phyloP scores from a whole-genome alignment of 92 coral and sea anemone genomes.

The Palythoa caribaeorum region DNA sequence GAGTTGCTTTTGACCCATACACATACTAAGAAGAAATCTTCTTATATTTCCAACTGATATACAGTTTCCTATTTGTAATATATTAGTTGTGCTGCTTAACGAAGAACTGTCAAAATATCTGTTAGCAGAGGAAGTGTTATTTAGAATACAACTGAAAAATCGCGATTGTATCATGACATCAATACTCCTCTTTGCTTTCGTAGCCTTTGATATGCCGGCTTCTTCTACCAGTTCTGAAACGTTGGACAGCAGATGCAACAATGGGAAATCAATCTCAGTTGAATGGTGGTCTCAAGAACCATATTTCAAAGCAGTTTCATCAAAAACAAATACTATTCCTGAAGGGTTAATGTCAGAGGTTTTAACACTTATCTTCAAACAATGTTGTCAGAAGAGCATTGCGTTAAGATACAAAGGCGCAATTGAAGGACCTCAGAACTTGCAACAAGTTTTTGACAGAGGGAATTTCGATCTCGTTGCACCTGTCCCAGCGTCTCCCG shows the following conservation, averaged over 20 bases:
- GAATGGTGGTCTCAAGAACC: constrained; percentile 79
- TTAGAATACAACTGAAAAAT: not conserved
- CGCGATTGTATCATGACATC: not conserved
- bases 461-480: constrained; percentile 68
- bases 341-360: constrained; percentile 73
- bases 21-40: too few species aligned
- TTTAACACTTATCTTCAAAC: constrained; percentile 47
- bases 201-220: constrained; percentile 17
- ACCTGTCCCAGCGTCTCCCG: constrained; percentile 70
- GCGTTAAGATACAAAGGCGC: constrained; percentile 54
- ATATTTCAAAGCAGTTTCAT: constrained; percentile 57
- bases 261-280: constrained; percentile 57
- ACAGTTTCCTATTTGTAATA: too few species aligned
- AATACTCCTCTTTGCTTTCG: not conserved
- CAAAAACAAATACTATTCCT: constrained; percentile 4
- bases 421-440: constrained; percentile 66
- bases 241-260: constrained; percentile 55
- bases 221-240: constrained; percentile 1
- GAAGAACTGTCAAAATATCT: too few species aligned
- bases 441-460: constrained; percentile 50
- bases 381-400: constrained; percentile 61
- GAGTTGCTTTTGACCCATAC: too few species aligned
- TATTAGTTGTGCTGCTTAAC: too few species aligned
- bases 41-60: too few species aligned
- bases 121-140: not conserved